Evolutionary conservation across 2,888 invertebrate species (phyloP).

Genomic region (Auanema freiburgensis): DNA sequence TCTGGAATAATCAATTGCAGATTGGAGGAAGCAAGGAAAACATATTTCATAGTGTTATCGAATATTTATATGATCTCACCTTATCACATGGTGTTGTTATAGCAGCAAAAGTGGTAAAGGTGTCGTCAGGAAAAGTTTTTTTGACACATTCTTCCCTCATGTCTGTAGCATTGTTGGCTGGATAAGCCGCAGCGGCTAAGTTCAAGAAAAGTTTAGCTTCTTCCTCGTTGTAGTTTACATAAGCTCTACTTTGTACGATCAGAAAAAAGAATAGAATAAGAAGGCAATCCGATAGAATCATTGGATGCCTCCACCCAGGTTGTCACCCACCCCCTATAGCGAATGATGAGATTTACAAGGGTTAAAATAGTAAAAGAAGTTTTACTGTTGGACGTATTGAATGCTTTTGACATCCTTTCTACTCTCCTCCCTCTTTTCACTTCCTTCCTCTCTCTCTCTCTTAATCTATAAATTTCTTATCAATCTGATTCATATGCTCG

Average conservation of each 20-base stretch:
- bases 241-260: constrained; percentile 4
- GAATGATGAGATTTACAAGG: no score
- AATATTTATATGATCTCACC: constrained; percentile 20
- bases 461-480: no score
- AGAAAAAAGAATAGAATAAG: no score
- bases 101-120: constrained; percentile 29
- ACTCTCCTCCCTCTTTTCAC: no score
- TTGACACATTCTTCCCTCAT: constrained; percentile 30
- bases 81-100: constrained; percentile 45
- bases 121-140: constrained; percentile 31
- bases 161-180: constrained; percentile 6
- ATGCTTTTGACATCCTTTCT: no score
- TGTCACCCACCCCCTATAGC: no score
- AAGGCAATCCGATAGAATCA: no score
- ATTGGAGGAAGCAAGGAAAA: neutral
- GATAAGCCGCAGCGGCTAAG: constrained; percentile 44
- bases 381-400: no score
- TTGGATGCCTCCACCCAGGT: no score
- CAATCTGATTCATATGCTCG: no score
- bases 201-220: constrained; percentile 38
- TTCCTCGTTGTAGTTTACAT: constrained; percentile 32
- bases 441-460: no score
- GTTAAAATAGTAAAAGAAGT: no score
- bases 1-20: constrained; percentile 21
- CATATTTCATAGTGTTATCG: neutral